phyloP scores from a whole-genome alignment of 2,113 vertebrate genomes.

The Cinclus mexicanus region DNA sequence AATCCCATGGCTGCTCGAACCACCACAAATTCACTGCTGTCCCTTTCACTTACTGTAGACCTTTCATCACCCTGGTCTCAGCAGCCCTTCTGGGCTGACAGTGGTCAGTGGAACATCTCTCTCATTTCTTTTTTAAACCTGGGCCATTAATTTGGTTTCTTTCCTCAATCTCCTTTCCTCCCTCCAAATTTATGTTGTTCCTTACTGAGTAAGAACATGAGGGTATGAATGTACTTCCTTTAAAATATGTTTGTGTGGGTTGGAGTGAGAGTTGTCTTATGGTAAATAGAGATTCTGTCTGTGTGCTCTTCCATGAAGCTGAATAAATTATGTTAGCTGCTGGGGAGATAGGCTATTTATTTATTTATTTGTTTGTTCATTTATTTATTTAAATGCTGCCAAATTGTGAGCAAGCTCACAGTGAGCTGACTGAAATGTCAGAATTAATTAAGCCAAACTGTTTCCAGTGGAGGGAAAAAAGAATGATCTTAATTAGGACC shows the following conservation, averaged over 20 bases:
- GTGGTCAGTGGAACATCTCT: slow-evolving; percentile 15
- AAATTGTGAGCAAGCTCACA: slow-evolving; percentile 9
- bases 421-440: slow-evolving; percentile 41
- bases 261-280: background rate
- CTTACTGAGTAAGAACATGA: background rate
- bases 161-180: background rate
- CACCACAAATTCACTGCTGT: slow-evolving; percentile 19
- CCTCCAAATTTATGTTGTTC: background rate
- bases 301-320: background rate
- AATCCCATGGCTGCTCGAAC: background rate
- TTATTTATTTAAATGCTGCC: slow-evolving; percentile 32
- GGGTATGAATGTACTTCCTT: background rate
- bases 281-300: background rate
- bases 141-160: slow-evolving; percentile 22
- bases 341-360: background rate
- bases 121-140: background rate
- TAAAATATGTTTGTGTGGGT: background rate
- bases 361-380: slow-evolving; percentile 12
- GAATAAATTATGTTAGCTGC: background rate
- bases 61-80: slow-evolving; percentile 37
- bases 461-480: background rate
- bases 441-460: slow-evolving; percentile 46
- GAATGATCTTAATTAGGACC: background rate
- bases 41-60: background rate
- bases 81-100: slow-evolving; percentile 10